Evolutionary conservation across 2,888 invertebrate genomes (phyloP).

Genomic region (Protophormia terraenovae): DNA sequence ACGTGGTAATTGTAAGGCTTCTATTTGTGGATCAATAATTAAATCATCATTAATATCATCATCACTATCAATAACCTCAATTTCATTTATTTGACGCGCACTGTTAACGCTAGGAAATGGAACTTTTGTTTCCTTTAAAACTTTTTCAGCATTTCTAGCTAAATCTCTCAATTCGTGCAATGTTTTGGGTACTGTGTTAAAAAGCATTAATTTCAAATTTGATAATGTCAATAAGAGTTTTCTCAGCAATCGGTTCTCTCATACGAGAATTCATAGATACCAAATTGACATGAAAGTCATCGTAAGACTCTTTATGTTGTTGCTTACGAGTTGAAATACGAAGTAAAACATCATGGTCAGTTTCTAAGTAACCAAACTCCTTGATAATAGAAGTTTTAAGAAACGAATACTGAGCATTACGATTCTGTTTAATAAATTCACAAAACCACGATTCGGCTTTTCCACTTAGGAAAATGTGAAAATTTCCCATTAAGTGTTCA

Average conservation of each 20-base stretch:
- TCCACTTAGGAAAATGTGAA: conserved; percentile 12
- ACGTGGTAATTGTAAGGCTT: background rate
- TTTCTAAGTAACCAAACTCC: conserved; percentile 30
- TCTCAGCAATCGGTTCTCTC: conserved; percentile 22
- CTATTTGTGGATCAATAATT: background rate
- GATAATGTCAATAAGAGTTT: conserved; percentile 5
- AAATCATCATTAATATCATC: background rate
- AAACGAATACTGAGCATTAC: background rate
- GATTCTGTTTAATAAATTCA: conserved; percentile 24
- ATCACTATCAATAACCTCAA: background rate
- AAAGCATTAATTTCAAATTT: conserved; percentile 19
- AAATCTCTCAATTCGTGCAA: conserved; percentile 12
- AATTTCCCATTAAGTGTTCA: conserved; percentile 4
- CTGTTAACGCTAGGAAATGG: background rate
- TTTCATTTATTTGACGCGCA: background rate
- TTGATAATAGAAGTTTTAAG: conserved; percentile 3
- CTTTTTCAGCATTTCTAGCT: conserved; percentile 22
- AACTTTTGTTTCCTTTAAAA: background rate
- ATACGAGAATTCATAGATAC: conserved; percentile 21
- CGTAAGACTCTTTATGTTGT: conserved; percentile 11
- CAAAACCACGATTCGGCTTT: conserved; percentile 40
- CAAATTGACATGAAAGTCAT: conserved; percentile 1
- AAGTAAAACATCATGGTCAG: conserved; percentile 33
- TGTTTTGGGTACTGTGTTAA: background rate
- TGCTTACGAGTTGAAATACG: conserved; percentile 7